Evolutionary conservation across 2,888 invertebrate species (phyloP).

Genomic region (Agonopterix heracliana): DNA sequence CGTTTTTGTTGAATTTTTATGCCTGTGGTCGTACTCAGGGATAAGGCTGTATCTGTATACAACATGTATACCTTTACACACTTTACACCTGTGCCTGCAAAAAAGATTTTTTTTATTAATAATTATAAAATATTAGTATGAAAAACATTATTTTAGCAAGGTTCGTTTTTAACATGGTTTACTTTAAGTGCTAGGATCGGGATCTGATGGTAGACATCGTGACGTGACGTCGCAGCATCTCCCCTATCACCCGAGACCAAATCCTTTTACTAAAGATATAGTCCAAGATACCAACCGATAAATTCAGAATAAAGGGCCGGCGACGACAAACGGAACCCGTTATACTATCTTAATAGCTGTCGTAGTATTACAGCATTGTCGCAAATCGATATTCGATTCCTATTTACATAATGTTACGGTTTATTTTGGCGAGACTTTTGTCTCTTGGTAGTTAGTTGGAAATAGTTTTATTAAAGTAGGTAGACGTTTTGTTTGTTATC

Average conservation of each 20-base stretch:
- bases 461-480: background rate
- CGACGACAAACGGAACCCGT: constrained; percentile 10
- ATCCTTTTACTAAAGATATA: background rate
- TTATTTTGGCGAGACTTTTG: background rate
- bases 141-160: too few relatives aligned
- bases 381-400: constrained; percentile 23
- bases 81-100: too few relatives aligned
- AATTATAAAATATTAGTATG: too few relatives aligned
- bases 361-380: constrained; percentile 10
- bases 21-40: too few relatives aligned
- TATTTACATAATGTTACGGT: constrained; percentile 22
- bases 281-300: constrained; percentile 5
- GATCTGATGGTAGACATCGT: background rate
- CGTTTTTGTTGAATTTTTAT: too few relatives aligned
- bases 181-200: background rate
- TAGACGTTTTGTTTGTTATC: too few relatives aligned
- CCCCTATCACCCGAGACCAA: background rate
- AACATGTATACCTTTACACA: too few relatives aligned
- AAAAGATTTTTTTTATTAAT: too few relatives aligned
- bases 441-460: background rate
- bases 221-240: background rate
- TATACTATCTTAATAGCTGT: constrained; percentile 19
- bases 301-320: constrained; percentile 4
- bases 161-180: background rate
- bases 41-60: too few relatives aligned